A percentile compares a stretch with the other conserved stretches of the same genome.
Evolutionary conservation across 2,888 invertebrate species (phyloP).

Genomic region (Seladonia tumulorum): DNA sequence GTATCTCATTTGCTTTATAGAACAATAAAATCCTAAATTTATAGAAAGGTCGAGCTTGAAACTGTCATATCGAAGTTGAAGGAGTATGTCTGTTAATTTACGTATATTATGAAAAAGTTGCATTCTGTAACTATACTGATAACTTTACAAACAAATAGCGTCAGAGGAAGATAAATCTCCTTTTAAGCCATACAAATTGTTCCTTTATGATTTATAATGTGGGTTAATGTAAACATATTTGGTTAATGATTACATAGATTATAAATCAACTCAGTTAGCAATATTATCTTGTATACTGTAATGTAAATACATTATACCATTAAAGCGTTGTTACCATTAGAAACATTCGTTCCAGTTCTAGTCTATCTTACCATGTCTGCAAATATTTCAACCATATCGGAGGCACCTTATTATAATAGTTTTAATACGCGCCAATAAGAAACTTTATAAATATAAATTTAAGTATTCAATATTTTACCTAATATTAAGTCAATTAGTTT

Average conservation of each 20-base stretch:
- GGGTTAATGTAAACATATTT: no score
- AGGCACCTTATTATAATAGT: neutral
- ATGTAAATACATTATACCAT: neutral
- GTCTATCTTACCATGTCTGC: neutral
- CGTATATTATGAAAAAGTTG: neutral
- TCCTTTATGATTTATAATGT: neutral
- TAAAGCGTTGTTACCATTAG: neutral
- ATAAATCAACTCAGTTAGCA: neutral
- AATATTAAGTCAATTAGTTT: neutral
- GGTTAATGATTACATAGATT: neutral
- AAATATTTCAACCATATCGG: neutral
- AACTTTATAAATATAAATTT: neutral
- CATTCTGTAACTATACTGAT: neutral
- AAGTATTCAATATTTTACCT: neutral
- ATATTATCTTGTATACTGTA: neutral
- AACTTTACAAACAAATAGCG: neutral
- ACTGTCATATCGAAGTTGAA: neutral
- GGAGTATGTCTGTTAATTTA: neutral
- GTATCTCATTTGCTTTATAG: no score
- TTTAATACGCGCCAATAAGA: neutral
- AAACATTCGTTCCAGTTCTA: neutral
- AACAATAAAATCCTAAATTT: neutral
- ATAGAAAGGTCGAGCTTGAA: neutral
- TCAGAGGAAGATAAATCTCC: neutral
- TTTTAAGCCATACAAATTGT: neutral